These are phyloP conservation scores for Drosophila bocqueti DNA, from an alignment of 1,140 invertebrate genomes.

Conservation along the genomic window DNA sequence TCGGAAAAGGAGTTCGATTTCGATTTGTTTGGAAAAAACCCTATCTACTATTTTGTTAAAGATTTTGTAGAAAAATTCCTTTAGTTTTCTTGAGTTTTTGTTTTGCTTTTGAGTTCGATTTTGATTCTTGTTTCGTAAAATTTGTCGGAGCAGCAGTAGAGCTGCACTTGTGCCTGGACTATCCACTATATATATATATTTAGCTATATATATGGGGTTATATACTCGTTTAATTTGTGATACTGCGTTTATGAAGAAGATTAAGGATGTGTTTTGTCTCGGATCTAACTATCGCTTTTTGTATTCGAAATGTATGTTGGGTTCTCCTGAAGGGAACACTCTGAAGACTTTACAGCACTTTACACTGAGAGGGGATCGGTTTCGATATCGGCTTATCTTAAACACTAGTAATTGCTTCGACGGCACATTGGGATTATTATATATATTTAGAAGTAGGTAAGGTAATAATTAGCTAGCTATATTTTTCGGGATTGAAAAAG, in stretches of 20 bases:
- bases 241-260: slow-evolving; percentile 59
- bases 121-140: slow-evolving; percentile 55
- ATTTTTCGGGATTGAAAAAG: slow-evolving; percentile 20
- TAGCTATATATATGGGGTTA: slow-evolving; percentile 48
- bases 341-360: slow-evolving; percentile 43
- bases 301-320: slow-evolving; percentile 61
- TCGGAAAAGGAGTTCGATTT: slow-evolving; percentile 30
- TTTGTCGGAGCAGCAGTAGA: slow-evolving; percentile 38
- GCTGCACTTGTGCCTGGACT: slow-evolving; percentile 55
- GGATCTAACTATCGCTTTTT: slow-evolving; percentile 25
- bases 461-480: slow-evolving; percentile 36
- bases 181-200: slow-evolving; percentile 49
- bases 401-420: slow-evolving; percentile 77
- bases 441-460: slow-evolving; percentile 10
- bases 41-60: slow-evolving; percentile 52
- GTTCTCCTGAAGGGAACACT: slow-evolving; percentile 14
- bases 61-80: slow-evolving; percentile 45
- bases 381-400: slow-evolving; percentile 59
- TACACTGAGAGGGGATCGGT: slow-evolving; percentile 38
- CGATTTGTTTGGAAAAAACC: slow-evolving; percentile 23
- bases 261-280: background rate
- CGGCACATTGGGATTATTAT: slow-evolving; percentile 66
- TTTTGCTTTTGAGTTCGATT: slow-evolving; percentile 47
- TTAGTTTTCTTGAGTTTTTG: slow-evolving; percentile 17
- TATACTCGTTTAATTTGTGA: slow-evolving; percentile 69